Evolutionary conservation across 2,888 invertebrate species (phyloP), one percentile per base, ranked within the genome.

Genomic region (Augochlorella aurata): DNA sequence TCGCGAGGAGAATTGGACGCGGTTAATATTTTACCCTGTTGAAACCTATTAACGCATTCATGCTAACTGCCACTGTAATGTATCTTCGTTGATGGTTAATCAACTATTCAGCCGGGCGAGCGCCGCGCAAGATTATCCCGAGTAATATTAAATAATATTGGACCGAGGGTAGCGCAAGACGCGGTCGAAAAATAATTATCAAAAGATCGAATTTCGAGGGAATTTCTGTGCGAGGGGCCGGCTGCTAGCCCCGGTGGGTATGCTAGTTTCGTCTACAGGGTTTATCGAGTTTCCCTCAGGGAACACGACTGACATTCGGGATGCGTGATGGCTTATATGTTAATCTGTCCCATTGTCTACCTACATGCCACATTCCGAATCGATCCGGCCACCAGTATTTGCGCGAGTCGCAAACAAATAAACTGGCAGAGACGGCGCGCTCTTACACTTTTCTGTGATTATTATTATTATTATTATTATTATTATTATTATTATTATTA

Each of bases 31-130:
- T 63, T 63, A 63, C 38, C 63, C 29, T 38, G 45, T 45, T 44
- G 54, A 52, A 24, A 38, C 63, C 63, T 63, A 63, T 63, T 63
- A 63, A 38, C 63, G 63, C 63, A 63, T 63, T 63, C 63, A 58
- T 16, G 58, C 14, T 24, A 24, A 58, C 24, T 58, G 38, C 63
- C 38, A 29, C 16, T 16, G 38, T 38, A 24, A 58, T 58, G 58
- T 14, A 58, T 58, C 58, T 58, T 58, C 58, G 58, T 58, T 58
- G 58, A 58, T 58, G 24, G 58, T 58, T 58, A 58, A 58, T 58
- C 58, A 58, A 58, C 24, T 21, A 58, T 58, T 58, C 58, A 58
- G 24, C 24, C 58, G 16, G 24, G 14, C 1, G 24, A 24, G 7
- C 14, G 8, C 24, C 58, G 58, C 14, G 24, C 58, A 58, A 58